Evolutionary conservation across 1,140 invertebrate species (phyloP), one percentile per base, ranked within the genome.

Genomic region (Wiebesia pumilae): DNA sequence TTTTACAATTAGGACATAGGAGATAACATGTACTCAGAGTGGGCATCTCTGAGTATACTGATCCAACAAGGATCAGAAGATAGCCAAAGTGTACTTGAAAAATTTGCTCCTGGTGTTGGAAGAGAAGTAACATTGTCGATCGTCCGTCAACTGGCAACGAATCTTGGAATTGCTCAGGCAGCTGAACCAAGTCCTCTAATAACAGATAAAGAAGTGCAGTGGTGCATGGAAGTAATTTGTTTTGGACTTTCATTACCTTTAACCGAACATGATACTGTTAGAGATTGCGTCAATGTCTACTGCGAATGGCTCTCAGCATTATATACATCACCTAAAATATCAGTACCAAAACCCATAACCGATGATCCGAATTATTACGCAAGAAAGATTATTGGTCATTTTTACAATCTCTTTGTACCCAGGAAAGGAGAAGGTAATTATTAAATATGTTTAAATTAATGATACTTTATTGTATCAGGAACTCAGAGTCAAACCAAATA

Each of bases 331-430:
- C 97, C 97, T 3, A 97, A 97, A 90, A 95, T 97, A 88, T 96
- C 96, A 89, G 97, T 99, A 33, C 98, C 98, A 0, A 95, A 95
- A 90, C 97, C 97, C 3, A 96, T 99, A 24, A 94, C 96, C 62
- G 97, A 98, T 80, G 97, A 98, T 92, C 97, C 98, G 0, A 98
- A 98, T 92, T 95, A 97, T 84, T 99, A 99, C 94, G 97, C 97
- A 1, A 95, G 97, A 88, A 97, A 97, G 92, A 99, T 99, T 88
- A 96, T 99, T 40, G 96, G 96, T 79, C 98, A 99, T 94, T 96
- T 99, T 85, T 97, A 99, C 91, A 99, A 99, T 94, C 94, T 99
- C 71, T 99, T 99, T 94, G 96, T 98, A 67, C 98, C 98, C n/a
- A 94, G 98, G 77, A 96, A 97, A 91, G 97, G 97, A 89, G 97